Base-by-base conservation (phyloP, 2,888 invertebrate species). In the Hyles lineata region DNA sequence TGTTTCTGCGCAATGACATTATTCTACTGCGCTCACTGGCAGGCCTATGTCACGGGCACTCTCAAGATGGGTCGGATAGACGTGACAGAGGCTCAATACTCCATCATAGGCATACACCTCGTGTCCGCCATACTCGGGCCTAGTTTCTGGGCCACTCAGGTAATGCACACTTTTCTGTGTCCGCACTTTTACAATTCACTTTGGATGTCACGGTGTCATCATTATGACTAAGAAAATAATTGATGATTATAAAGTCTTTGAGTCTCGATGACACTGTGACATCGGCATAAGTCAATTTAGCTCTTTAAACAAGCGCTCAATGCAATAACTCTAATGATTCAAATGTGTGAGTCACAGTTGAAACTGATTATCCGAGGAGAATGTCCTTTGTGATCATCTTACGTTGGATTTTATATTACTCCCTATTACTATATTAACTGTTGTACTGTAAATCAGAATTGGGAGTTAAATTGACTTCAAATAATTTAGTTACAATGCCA, bases 11-110 rank as follows among this genome's bases (percentile, higher is more conserved):
- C 99, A 43, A 98, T 99, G 95, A 97, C 98, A 52, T 94, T 99
- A 78, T 99, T 99, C 95, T 99, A 99, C 93, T 98, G 98, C 92
- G 99, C 99, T 25, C 99, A 99, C 92, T 99, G 99, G 99, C 99
- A 99, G 90, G 99, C 99, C 0, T 99, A 99, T 92, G 99, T 99
- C 60, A 99, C 99, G 76, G 99, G 98, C 69, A 98, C 98, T 35
- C 95, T 98, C 81, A 96, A 97, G 82, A 98, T 99, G 94, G 98
- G 98, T 71, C 97, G 96, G 90, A 95, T 99, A 81, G 99, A 99
- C 95, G 99, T 99, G 50, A 99, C 99, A 0, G 99, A 99, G 95
- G 99, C 99, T 8, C 99, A 99, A 93, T 97, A 98, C 91, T 96
- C 97, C 70, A 98, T 99, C 80, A 99, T 99, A 80, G 90, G 92